Conservation (phyloP, 2,113 vertebrate species). For the Cnemophilus loriae region DNA sequence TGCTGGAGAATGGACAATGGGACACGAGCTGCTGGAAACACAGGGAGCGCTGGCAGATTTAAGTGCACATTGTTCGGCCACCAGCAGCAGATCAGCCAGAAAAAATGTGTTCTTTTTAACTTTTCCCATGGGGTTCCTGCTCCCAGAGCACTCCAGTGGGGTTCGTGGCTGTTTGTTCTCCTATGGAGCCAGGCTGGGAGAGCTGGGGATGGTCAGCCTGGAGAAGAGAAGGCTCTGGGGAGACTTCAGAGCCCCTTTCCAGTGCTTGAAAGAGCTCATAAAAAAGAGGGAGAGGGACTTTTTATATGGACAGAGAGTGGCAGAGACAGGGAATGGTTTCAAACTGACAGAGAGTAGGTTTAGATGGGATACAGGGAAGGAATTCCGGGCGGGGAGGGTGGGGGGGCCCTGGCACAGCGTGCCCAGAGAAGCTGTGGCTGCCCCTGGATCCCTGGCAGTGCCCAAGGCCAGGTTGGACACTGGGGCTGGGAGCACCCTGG, state of each 20-base stretch:
- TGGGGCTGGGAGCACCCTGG: neutral
- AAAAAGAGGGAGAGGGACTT: neutral
- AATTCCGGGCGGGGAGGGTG: neutral
- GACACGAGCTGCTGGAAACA: conserved; percentile 49
- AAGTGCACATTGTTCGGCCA: conserved; percentile 47
- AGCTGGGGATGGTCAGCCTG: neutral
- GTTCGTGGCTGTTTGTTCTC: neutral
- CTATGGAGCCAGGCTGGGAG: neutral
- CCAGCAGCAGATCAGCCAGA: neutral
- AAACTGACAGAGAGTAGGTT: accelerated
- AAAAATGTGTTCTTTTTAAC: neutral
- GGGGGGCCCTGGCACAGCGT: neutral
- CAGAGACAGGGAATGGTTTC: neutral
- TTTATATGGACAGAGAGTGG: neutral
- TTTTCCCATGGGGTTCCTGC: conserved; percentile 1
- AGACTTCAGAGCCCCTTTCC: neutral
- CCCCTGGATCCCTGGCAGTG: neutral
- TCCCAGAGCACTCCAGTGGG: neutral
- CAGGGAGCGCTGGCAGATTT: conserved; percentile 46
- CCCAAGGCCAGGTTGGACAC: neutral
- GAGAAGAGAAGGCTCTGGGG: neutral
- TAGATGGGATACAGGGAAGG: accelerated
- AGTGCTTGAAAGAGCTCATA: neutral
- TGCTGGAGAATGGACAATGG: conserved; percentile 59
- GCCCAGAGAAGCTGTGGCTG: neutral